Base-by-base conservation (phyloP, 2,888 invertebrate genomes). In the Heliconius ethilla region DNA sequence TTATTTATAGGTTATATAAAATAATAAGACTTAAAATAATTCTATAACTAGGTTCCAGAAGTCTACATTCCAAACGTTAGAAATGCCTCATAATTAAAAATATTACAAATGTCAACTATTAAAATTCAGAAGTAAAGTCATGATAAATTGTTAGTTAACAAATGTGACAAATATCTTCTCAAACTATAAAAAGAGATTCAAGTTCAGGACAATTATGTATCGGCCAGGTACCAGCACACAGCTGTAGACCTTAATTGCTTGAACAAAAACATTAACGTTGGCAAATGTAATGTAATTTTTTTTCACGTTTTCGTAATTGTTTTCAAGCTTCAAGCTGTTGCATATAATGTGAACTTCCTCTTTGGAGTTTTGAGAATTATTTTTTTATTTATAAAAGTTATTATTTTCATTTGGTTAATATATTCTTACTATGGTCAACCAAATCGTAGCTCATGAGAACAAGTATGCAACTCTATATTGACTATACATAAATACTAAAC, bases 281-380 rank as follows among this genome's bases (percentile, higher is more conserved):
- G 73, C 33, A 29, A 69, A 75, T 70, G 72, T 69, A 66, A 73
- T 75, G 77, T 67, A 65, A 75, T 51, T 59, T 70, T 74, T 59
- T 70, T 77, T 75, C n/a, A 77, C 72, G 70, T 69, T 73, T 59
- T 59, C 67, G 75, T 78, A 79, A 79, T 79, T 78, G 62, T 75
- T 79, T 78, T 78, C 75, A 79, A 78, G 75, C 63, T 73, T 73
- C 69, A 62, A 78, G 78, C 33, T 79, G 77, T 79, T 75, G 63
- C n/a, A 74, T 74, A 79, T 77, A 69, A 75, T 55, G 73, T 77
- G 40, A 29, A 77, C 74, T 74, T 77, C 77, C 73, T 77, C 59
- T 73, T 40, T 55, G 27, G 15, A 55, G 15, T 65, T 40, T 74
- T 13, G 45, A 40, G 18, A 22, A 51, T 7, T 51, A 18, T 1